Evolutionary conservation across 2,888 invertebrate species (phyloP), one percentile per base, ranked within the genome.

Genomic region (Cryptophagus acutangulus): DNA sequence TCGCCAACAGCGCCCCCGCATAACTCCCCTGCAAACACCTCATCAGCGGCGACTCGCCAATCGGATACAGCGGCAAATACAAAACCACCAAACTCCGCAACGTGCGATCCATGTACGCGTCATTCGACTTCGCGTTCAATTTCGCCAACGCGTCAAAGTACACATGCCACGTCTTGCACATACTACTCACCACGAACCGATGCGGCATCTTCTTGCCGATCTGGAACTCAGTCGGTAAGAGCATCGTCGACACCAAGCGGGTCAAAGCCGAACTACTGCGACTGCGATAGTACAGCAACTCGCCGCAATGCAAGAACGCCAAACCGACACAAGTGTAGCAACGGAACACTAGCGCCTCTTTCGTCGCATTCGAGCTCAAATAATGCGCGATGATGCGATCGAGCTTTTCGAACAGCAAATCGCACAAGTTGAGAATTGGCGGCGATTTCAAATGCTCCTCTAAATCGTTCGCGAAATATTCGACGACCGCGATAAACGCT

Each of bases 161-260:
- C 14, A 75, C 64, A 14, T 74, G 72, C 66, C 76, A 75, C 9
- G 74, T 71, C 54, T 70, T 70, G 46, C 72, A 71, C 10, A 78
- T 60, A 1, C 74, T 64, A 48, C 67, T 69, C 1, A 74, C 54
- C 3, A 73, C 52, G 38, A 67, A 68, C 1, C 61, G 58, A 41
- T 73, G 70, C 0, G 66, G 54, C 0, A 63, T 36, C 28, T 61
- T 51, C 41, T 69, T 69, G 1, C 75, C 76, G 40, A 72, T 69
- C 50, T 75, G 64, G 40, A 77, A 58, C 29, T 70, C 65, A 1
- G 67, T 65, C 9, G 77, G 73, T 18, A 78, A 56, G n/a, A 78
- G 59, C 36, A 76, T 67, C 0, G 70, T 60, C 15, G 72, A 68
- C 28, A 77, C 65, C 16, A 76, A 64, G 39, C 71, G 63, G 38